Evolutionary conservation across 1,140 invertebrate genomes (phyloP).

Genomic region (Arctopsyche grandis): DNA sequence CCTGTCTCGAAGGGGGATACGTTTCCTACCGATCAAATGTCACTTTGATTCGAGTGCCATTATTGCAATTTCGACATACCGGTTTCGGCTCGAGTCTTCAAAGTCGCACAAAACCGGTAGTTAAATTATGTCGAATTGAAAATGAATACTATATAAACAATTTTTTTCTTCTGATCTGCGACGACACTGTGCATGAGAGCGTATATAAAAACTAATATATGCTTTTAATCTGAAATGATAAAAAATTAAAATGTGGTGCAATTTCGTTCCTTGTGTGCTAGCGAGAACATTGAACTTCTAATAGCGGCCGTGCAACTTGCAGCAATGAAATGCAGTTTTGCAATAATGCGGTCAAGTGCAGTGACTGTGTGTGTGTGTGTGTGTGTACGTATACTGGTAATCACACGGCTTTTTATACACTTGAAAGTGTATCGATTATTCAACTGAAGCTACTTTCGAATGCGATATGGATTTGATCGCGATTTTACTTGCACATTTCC

Average conservation of each 20-base stretch:
- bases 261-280: no score
- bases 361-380: slow-evolving; percentile 1
- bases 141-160: background rate
- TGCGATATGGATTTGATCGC: background rate
- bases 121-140: background rate
- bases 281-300: slow-evolving; percentile 24
- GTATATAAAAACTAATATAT: no score
- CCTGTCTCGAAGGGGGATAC: no score
- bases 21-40: background rate
- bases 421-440: background rate
- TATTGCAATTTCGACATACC: background rate
- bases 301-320: slow-evolving; percentile 7
- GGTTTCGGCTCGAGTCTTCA: background rate
- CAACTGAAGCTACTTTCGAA: background rate
- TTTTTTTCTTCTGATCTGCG: no score
- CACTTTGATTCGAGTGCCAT: background rate
- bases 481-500: background rate
- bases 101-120: background rate
- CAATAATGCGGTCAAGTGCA: slow-evolving; percentile 32
- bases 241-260: no score
- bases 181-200: no score
- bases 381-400: background rate
- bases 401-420: background rate
- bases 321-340: slow-evolving; percentile 28
- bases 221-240: no score